Conservation (phyloP, 2,113 vertebrate genomes). For the Trachemys scripta region DNA sequence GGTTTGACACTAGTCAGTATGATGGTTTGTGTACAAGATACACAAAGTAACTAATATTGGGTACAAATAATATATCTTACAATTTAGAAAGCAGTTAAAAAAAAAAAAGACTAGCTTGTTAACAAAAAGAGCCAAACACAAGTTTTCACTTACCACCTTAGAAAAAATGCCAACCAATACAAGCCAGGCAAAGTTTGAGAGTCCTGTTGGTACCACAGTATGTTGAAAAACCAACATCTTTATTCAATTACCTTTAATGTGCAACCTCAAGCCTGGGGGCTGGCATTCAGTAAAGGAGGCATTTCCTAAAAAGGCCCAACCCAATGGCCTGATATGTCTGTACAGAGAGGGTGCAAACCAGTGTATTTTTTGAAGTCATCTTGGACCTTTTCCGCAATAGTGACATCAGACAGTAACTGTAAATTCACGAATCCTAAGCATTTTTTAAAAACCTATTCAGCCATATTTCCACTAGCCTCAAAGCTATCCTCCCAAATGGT, state of each 20-base stretch:
- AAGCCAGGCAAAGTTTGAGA: background rate
- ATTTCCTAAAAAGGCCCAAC: background rate
- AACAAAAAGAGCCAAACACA: background rate
- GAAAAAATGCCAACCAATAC: background rate
- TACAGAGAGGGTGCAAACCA: background rate
- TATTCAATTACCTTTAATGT: background rate
- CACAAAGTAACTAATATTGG: background rate
- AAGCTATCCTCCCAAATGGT: accelerated
- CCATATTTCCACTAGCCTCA: background rate
- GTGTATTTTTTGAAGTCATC: background rate
- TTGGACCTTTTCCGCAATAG: background rate
- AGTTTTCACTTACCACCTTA: background rate
- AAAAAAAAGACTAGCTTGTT: no score
- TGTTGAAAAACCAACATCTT: background rate
- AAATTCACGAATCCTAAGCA: background rate
- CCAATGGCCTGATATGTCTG: background rate
- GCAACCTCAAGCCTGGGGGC: background rate
- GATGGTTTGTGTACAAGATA: background rate
- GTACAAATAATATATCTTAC: background rate
- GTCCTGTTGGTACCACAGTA: background rate
- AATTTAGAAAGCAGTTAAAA: background rate
- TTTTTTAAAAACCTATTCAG: accelerated
- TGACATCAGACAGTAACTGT: background rate
- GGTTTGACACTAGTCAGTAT: background rate
- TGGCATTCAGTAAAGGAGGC: background rate